Evolutionary conservation across 2,797 vertebrate genomes (phyloP).

Genomic region (Myripristis jacobus): DNA sequence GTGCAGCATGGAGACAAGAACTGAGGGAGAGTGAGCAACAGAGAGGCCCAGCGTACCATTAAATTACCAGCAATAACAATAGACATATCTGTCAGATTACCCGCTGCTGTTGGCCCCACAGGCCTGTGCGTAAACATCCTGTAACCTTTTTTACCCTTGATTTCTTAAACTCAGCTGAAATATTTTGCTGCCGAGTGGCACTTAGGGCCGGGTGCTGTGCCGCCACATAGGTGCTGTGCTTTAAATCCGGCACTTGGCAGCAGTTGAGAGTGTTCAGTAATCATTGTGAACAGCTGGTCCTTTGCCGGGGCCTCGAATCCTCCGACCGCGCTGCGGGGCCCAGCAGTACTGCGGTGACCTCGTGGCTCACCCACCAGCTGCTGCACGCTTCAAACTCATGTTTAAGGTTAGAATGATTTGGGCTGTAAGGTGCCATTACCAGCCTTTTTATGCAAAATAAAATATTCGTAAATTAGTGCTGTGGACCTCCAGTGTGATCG

Average conservation of each 20-base stretch:
- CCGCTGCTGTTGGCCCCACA: neutral
- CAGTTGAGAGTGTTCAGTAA: slow-evolving; percentile 14
- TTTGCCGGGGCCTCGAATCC: slow-evolving; percentile 20
- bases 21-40: neutral
- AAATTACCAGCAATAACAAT: slow-evolving; percentile 40
- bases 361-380: slow-evolving; percentile 1
- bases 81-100: slow-evolving; percentile 41
- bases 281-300: slow-evolving; percentile 35
- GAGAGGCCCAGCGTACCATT: slow-evolving; percentile 21
- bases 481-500: neutral
- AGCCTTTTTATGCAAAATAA: too few species aligned
- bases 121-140: slow-evolving; percentile 8
- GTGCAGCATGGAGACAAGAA: slow-evolving; percentile 11
- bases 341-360: slow-evolving; percentile 6
- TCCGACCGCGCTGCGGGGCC: slow-evolving; percentile 1
- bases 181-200: slow-evolving; percentile 32
- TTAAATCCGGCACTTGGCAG: slow-evolving; percentile 29
- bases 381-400: neutral
- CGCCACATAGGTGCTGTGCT: slow-evolving; percentile 15
- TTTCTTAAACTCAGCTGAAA: slow-evolving; percentile 39
- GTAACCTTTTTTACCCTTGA: slow-evolving; percentile 32
- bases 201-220: neutral
- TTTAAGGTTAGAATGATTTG: neutral
- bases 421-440: too few species aligned
- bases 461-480: neutral